Conservation (phyloP, 2,888 invertebrate genomes). For the Autographa pulchrina region DNA sequence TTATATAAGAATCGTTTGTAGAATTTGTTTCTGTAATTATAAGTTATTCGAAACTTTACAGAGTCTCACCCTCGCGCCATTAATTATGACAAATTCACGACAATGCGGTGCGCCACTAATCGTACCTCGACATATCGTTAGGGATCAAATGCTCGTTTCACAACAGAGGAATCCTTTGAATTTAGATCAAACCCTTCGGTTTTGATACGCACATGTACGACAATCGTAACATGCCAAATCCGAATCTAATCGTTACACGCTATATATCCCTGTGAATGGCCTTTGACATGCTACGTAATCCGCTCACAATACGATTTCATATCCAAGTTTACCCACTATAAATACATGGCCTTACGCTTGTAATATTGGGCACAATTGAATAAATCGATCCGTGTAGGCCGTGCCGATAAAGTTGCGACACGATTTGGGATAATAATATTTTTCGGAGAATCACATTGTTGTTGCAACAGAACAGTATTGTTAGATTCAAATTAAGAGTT, state of each 20-base stretch:
- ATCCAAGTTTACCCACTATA: conserved; percentile 36
- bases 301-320: conserved; percentile 56
- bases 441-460: conserved; percentile 13
- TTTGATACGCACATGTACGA: conserved; percentile 36
- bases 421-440: conserved; percentile 13
- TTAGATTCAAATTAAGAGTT: not conserved
- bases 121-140: conserved; percentile 7
- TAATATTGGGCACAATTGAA: conserved; percentile 37
- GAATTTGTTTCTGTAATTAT: not conserved
- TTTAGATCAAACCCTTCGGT: conserved; percentile 30
- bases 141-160: conserved; percentile 23
- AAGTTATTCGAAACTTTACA: not conserved
- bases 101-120: conserved; percentile 18
- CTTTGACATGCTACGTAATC: conserved; percentile 58
- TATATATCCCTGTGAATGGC: conserved; percentile 44
- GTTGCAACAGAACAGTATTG: conserved; percentile 6
- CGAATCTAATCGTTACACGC: conserved; percentile 56
- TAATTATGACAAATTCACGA: not conserved
- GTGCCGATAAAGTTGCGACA: conserved; percentile 17
- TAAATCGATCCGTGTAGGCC: conserved; percentile 25
- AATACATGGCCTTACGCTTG: conserved; percentile 31
- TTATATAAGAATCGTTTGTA: too few relatives aligned
- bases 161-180: conserved; percentile 40
- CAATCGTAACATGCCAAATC: conserved; percentile 50
- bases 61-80: not conserved